Conservation (phyloP, 2,113 vertebrate species). For the Salvator merianae region DNA sequence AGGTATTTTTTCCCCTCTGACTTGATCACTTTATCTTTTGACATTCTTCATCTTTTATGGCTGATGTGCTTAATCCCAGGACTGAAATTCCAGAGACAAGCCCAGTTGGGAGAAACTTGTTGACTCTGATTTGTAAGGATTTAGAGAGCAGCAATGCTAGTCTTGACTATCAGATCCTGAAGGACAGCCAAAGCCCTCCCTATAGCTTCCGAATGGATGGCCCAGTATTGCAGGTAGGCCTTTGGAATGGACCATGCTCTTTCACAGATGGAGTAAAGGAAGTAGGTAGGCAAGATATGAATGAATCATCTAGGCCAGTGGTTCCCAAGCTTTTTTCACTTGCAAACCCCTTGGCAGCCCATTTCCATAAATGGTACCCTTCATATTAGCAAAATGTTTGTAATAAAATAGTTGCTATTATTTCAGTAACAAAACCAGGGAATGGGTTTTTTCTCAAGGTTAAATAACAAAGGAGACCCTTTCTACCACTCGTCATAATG, state of each 20-base stretch:
- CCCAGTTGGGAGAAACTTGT: constrained; percentile 45
- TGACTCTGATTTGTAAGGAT: constrained; percentile 55
- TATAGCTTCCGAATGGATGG: constrained; percentile 63
- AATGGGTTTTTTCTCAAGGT: too few species aligned
- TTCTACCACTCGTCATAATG: too few species aligned
- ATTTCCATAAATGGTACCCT: too few species aligned
- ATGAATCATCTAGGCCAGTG: background rate
- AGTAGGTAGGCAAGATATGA: background rate
- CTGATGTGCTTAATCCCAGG: constrained; percentile 41
- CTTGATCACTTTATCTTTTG: background rate
- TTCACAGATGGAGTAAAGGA: background rate
- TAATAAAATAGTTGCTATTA: too few species aligned
- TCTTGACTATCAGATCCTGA: constrained; percentile 59
- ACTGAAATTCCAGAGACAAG: constrained; percentile 61
- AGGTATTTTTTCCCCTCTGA: background rate
- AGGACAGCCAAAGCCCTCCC: background rate
- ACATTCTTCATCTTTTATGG: fast-evolving
- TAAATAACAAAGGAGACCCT: too few species aligned
- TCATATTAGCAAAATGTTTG: too few species aligned
- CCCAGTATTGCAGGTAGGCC: constrained; percentile 55
- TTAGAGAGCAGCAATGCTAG: background rate
- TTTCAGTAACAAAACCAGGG: too few species aligned
- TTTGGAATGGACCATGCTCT: background rate
- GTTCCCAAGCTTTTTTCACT: too few species aligned
- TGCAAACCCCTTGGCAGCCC: too few species aligned